Conservation (phyloP, 2,797 vertebrate species). For the Rhinogobio ventralis region DNA sequence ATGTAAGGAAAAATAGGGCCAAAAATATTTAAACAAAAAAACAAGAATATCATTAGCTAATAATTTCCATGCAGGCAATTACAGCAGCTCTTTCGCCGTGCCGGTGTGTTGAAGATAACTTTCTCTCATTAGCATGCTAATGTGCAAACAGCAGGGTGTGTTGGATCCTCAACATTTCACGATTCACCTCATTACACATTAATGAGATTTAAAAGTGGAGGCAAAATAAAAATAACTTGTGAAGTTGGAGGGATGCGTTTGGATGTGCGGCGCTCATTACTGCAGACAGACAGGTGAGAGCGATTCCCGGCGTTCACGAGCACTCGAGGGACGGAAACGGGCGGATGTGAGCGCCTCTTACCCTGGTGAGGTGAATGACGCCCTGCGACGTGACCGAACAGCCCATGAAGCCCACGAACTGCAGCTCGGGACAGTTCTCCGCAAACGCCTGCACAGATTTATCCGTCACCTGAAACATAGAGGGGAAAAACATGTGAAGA, state of each 20-base stretch:
- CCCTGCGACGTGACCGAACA: slow-evolving; percentile 97
- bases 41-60: slow-evolving; percentile 49
- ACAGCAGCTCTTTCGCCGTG: slow-evolving; percentile 61
- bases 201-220: slow-evolving; percentile 84
- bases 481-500: not conserved
- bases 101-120: slow-evolving; percentile 65
- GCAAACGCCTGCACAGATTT: slow-evolving; percentile 92
- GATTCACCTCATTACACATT: slow-evolving; percentile 84
- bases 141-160: slow-evolving; percentile 80
- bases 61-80: slow-evolving; percentile 54
- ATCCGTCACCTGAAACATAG: slow-evolving; percentile 87
- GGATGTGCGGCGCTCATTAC: not conserved
- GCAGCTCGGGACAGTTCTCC: slow-evolving; percentile 93
- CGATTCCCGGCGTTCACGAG: no score
- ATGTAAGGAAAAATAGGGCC: not conserved
- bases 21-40: not conserved
- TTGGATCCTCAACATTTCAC: slow-evolving; percentile 73
- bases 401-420: slow-evolving; percentile 98
- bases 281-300: not conserved
- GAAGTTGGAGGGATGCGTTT: not conserved
- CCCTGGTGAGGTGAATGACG: slow-evolving; percentile 94
- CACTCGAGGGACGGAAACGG: no score
- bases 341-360: slow-evolving; percentile 70
- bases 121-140: slow-evolving; percentile 83
- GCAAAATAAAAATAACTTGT: slow-evolving; percentile 54